Conservation (phyloP, 2,888 invertebrate species). For the Aleiodes leptofemur region DNA sequence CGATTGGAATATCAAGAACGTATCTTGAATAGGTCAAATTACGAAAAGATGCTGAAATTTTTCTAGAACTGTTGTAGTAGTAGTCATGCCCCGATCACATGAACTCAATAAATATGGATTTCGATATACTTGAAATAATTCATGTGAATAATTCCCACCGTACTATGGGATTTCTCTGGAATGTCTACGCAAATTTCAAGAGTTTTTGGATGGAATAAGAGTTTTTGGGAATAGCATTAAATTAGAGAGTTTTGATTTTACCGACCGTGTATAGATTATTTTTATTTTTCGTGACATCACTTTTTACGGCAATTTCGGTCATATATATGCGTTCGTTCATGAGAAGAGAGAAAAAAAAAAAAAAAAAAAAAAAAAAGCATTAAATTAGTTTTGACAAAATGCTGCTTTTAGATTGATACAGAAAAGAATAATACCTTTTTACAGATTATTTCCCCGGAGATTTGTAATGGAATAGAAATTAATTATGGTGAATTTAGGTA, state of each 20-base stretch:
- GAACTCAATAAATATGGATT: not conserved
- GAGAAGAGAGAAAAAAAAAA: no score
- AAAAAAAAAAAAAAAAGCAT: no score
- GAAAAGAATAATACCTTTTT: not conserved
- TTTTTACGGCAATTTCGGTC: no score
- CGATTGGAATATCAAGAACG: constrained; percentile 31
- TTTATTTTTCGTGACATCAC: no score
- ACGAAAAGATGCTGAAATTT: not conserved
- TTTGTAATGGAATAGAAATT: not conserved
- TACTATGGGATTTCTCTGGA: no score
- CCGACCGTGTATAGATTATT: no score
- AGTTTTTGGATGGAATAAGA: no score
- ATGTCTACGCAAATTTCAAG: no score
- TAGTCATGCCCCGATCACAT: constrained; percentile 6
- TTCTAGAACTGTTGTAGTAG: not conserved
- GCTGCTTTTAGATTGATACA: not conserved
- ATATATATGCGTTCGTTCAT: no score
- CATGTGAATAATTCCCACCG: not conserved
- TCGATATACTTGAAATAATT: not conserved
- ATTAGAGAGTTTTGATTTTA: no score
- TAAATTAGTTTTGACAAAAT: no score
- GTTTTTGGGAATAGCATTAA: no score
- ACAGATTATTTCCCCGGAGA: not conserved
- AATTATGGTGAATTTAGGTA: not conserved
- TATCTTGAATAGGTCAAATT: constrained; percentile 33